A percentile compares a stretch with the other conserved stretches of the same genome.
Evolutionary conservation across 2,888 invertebrate species (phyloP).

Genomic region (Melanostoma scalare): DNA sequence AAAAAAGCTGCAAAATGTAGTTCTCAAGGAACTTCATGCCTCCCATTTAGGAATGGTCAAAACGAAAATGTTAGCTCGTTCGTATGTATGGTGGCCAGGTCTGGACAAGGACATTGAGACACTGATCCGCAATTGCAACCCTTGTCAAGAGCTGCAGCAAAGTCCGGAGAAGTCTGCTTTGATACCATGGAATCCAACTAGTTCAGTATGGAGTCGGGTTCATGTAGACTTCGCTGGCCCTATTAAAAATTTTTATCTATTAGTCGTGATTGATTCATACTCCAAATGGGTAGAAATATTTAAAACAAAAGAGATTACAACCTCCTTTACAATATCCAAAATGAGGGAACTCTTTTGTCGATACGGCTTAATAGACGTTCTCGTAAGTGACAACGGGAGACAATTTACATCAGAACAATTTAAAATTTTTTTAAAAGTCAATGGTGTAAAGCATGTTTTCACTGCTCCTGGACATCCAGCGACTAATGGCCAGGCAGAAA

Average conservation of each 20-base stretch:
- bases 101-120: slow-evolving; percentile 58
- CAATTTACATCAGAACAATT: slow-evolving; percentile 62
- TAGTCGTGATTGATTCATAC: slow-evolving; percentile 63
- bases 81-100: slow-evolving; percentile 65
- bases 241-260: slow-evolving; percentile 53
- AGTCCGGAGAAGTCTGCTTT: slow-evolving; percentile 63
- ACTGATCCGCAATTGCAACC: slow-evolving; percentile 49
- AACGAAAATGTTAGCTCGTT: slow-evolving; percentile 57
- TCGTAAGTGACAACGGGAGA: slow-evolving; percentile 62
- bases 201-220: slow-evolving; percentile 55
- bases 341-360: slow-evolving; percentile 61
- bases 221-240: slow-evolving; percentile 69
- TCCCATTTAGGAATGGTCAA: slow-evolving; percentile 70
- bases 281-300: slow-evolving; percentile 72
- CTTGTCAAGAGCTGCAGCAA: slow-evolving; percentile 57
- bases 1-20: slow-evolving; percentile 31
- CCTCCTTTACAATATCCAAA: slow-evolving; percentile 50
- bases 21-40: slow-evolving; percentile 58
- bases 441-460: slow-evolving; percentile 32
- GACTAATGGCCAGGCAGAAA: slow-evolving; percentile 75
- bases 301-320: slow-evolving; percentile 64
- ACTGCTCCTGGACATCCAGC: slow-evolving; percentile 71
- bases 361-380: slow-evolving; percentile 49
- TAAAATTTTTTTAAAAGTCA: slow-evolving; percentile 8
- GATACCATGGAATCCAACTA: slow-evolving; percentile 60